Conservation (phyloP, 1,140 invertebrate genomes). For the Plodia interpunctella region DNA sequence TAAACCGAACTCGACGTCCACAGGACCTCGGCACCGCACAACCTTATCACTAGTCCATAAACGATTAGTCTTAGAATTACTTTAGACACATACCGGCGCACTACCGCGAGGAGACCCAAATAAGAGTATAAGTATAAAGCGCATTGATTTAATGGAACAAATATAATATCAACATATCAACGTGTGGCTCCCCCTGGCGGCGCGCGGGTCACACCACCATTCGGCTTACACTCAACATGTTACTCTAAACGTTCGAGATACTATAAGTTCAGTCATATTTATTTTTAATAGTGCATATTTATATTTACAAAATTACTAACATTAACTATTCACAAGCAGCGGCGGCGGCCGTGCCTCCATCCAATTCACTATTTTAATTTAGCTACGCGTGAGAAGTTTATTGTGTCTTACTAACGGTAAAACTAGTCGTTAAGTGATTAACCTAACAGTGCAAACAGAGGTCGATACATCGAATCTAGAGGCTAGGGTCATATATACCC, state of each 20-base stretch:
- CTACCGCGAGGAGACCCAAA: constrained; percentile 32
- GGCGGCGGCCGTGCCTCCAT: constrained; percentile 31
- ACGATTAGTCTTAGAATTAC: constrained; percentile 38
- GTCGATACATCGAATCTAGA: constrained; percentile 34
- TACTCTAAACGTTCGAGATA: constrained; percentile 36
- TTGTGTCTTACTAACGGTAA: constrained; percentile 44
- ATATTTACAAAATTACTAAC: constrained; percentile 44
- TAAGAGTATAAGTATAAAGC: constrained; percentile 52
- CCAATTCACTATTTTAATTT: constrained; percentile 33
- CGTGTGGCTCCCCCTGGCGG: constrained; percentile 27
- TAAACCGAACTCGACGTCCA: constrained; percentile 38
- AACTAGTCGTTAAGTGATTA: constrained; percentile 41
- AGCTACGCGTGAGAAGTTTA: constrained; percentile 42
- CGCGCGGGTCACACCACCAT: constrained; percentile 25
- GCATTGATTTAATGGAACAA: constrained; percentile 56
- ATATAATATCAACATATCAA: constrained; percentile 39
- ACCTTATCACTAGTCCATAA: constrained; percentile 43
- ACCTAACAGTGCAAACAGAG: constrained; percentile 39
- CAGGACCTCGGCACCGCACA: constrained; percentile 50
- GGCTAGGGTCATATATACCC: constrained; percentile 15
- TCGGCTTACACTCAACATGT: constrained; percentile 32
- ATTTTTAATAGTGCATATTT: constrained; percentile 38
- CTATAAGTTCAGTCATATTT: constrained; percentile 49
- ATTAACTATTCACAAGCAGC: constrained; percentile 38
- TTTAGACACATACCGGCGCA: constrained; percentile 42